These are phyloP conservation scores for Leptarthrus brevirostris DNA, from an alignment of 2,888 invertebrate genomes.

Conservation along the genomic window DNA sequence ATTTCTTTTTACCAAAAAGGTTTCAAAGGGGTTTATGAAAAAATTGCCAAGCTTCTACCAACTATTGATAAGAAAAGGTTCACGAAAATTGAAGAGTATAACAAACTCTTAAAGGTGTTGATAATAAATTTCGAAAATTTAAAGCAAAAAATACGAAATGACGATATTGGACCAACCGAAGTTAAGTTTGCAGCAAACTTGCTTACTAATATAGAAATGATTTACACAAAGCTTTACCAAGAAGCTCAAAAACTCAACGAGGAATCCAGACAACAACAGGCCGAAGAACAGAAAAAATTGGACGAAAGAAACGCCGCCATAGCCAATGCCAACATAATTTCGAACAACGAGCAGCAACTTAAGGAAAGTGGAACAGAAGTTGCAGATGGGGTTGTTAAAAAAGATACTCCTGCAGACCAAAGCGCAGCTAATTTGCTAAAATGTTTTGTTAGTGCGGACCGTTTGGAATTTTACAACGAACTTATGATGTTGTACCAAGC, in stretches of 20 bases:
- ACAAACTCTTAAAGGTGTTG: constrained; percentile 65
- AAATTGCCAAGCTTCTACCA: constrained; percentile 68
- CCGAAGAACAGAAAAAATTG: neutral
- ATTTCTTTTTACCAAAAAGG: constrained; percentile 71
- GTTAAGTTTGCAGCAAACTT: constrained; percentile 70
- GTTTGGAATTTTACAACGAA: constrained; percentile 71
- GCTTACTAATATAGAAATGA: constrained; percentile 67
- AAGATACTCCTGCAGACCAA: constrained; percentile 33
- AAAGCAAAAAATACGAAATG: constrained; percentile 62
- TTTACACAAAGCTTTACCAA: constrained; percentile 67
- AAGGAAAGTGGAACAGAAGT: constrained; percentile 51
- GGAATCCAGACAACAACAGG: neutral
- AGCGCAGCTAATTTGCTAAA: constrained; percentile 54
- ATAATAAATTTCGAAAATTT: constrained; percentile 61
- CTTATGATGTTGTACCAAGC: constrained; percentile 71
- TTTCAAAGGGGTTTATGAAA: constrained; percentile 71
- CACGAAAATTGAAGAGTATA: constrained; percentile 61
- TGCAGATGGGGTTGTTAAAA: constrained; percentile 10
- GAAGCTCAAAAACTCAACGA: constrained; percentile 61
- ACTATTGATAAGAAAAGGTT: constrained; percentile 65
- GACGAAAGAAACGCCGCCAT: neutral
- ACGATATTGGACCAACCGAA: constrained; percentile 68
- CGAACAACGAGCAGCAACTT: constrained; percentile 54
- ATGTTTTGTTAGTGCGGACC: constrained; percentile 69
- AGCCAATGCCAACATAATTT: constrained; percentile 48